Percentiles rank a stretch among this genome's conserved stretches.
phyloP scores from a whole-genome alignment of 2,888 invertebrate species.

The Nomada goodeniana region DNA sequence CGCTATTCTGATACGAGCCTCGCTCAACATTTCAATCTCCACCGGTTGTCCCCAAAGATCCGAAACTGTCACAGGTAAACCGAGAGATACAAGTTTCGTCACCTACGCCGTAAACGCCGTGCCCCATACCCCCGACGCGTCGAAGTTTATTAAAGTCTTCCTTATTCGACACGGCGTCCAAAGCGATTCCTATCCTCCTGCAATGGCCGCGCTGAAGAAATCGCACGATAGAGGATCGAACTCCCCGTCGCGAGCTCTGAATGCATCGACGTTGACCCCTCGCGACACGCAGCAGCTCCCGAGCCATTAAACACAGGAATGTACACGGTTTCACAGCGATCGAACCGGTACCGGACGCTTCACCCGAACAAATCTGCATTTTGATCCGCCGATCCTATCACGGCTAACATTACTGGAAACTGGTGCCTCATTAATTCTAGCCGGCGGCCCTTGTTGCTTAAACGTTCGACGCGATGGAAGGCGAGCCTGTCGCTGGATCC shows the following conservation, averaged over 20 bases:
- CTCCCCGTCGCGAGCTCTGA: constrained; percentile 27
- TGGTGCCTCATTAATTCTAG: constrained; percentile 65
- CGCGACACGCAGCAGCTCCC: constrained; percentile 37
- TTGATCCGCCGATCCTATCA: constrained; percentile 67
- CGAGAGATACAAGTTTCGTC: too few relatives aligned
- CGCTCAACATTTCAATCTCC: too few relatives aligned
- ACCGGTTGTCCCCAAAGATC: too few relatives aligned
- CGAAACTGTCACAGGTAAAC: too few relatives aligned
- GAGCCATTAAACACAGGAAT: constrained; percentile 47
- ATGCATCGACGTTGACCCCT: constrained; percentile 37
- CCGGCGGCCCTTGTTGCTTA: constrained; percentile 54
- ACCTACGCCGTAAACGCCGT: too few relatives aligned
- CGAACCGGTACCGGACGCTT: constrained; percentile 48
- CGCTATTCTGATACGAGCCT: too few relatives aligned
- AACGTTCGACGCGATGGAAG: constrained; percentile 36
- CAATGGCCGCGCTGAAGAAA: neutral
- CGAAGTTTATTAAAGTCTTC: too few relatives aligned
- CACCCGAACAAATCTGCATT: constrained; percentile 60
- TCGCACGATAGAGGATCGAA: constrained; percentile 10
- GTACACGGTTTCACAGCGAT: constrained; percentile 37
- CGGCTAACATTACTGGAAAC: constrained; percentile 58
- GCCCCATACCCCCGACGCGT: too few relatives aligned
- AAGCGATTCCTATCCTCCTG: neutral
- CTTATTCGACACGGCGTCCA: neutral
- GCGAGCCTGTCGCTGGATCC: constrained; percentile 31